Evolutionary conservation across 2,797 vertebrate species (phyloP), one percentile per base, ranked within the genome.

Genomic region (Helarctos malayanus): DNA sequence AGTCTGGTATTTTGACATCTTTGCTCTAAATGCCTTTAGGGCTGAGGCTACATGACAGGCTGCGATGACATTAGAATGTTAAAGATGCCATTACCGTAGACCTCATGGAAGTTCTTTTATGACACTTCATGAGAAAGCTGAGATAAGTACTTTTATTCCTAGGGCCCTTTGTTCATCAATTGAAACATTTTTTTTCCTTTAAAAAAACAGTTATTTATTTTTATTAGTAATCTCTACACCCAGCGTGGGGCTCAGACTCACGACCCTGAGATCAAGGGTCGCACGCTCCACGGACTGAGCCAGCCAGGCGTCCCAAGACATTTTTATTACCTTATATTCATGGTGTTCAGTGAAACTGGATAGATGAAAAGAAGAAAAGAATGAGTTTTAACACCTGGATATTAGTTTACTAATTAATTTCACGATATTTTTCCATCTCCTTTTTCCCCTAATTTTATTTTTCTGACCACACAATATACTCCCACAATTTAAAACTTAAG

Each of bases 341-440:
- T 71, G 23, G 29, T 90, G 32, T 21, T 49, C 27, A 82, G 65
- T 87, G 87, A 90, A 95, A 90, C 14, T 54, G 45, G 57, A 11
- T 29, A 78, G 52, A 59, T 78, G 47, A 86, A 90, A 95, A n/a
- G 61, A 29, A 49, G 56, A 94, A 91, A 96, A 59, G 65, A 59
- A 32, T 73, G 59, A 73, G 16, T 86, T 95, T 82, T 91, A 69
- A 92, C 3, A 9, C n/a, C 27, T 84, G 87, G 32, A 45, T 89
- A 38, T 89, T 91, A 47, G 35, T 97, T 89, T 89, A 61, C 41
- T 47, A 47, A 75, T 96, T 91, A 95, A 90, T 94, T 90, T 94
- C 61, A 93, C 61, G 92, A 83, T 47, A 25, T 5, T 65, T 96
- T 81, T 73, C 61, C 9, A 54, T 84, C 3, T 84, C 61, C 65